phyloP scores from a whole-genome alignment of 2,113 vertebrate species.

The Pristiophorus japonicus region DNA sequence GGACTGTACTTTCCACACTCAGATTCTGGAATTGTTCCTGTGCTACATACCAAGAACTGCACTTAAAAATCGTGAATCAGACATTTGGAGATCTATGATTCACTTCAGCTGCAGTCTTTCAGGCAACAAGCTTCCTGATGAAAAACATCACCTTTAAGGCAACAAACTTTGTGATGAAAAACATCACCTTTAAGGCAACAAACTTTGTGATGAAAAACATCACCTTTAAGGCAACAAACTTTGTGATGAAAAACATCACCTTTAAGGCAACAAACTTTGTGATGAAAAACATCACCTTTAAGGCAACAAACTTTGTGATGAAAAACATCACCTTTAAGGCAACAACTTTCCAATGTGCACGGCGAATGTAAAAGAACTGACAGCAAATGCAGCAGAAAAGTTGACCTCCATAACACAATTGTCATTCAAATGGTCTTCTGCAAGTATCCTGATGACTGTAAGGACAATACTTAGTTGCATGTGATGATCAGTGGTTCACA shows the following conservation, averaged over 20 bases:
- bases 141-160: neutral
- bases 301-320: neutral
- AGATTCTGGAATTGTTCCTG: neutral
- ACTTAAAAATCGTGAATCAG: constrained; percentile 11
- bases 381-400: neutral
- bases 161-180: neutral
- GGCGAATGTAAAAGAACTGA: neutral
- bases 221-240: neutral
- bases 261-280: neutral
- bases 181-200: neutral
- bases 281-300: neutral
- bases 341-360: neutral
- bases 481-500: neutral
- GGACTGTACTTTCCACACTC: neutral
- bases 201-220: neutral
- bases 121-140: too few species aligned
- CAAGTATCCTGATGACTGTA: neutral
- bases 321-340: neutral
- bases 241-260: neutral
- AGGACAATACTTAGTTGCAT: too few species aligned
- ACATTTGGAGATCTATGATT: constrained; percentile 1
- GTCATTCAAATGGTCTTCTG: neutral
- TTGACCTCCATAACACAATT: too few species aligned
- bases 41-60: neutral
- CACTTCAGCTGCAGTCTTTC: neutral